Conservation (phyloP, 1,140 invertebrate species). For the Dendroctonus valens region DNA sequence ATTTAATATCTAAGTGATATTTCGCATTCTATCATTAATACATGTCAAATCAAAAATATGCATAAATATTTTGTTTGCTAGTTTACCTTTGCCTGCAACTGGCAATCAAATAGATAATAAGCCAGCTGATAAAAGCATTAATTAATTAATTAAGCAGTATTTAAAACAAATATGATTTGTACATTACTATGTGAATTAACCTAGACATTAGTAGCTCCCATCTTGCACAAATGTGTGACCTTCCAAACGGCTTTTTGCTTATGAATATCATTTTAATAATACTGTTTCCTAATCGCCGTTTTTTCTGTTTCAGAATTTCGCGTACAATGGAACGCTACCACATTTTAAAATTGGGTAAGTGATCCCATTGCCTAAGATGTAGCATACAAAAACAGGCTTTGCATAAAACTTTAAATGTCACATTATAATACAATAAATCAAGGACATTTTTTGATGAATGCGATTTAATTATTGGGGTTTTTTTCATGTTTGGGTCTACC, state of each 20-base stretch:
- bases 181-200: too few relatives aligned
- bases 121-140: too few relatives aligned
- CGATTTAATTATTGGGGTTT: too few relatives aligned
- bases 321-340: slow-evolving; percentile 37
- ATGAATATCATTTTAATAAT: slow-evolving; percentile 1
- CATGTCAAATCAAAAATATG: too few relatives aligned
- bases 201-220: too few relatives aligned
- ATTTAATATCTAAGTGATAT: slow-evolving; percentile 23
- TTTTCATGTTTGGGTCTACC: too few relatives aligned
- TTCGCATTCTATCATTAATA: slow-evolving; percentile 7
- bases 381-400: slow-evolving; percentile 4
- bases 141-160: too few relatives aligned
- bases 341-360: slow-evolving; percentile 40
- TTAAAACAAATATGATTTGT: too few relatives aligned
- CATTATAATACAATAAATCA: slow-evolving; percentile 9
- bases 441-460: too few relatives aligned
- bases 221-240: slow-evolving; percentile 4
- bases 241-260: slow-evolving; percentile 1
- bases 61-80: too few relatives aligned
- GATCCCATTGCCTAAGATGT: not conserved
- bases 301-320: slow-evolving; percentile 37
- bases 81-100: too few relatives aligned
- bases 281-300: slow-evolving; percentile 19
- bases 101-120: too few relatives aligned
- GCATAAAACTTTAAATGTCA: slow-evolving; percentile 16